These are phyloP conservation scores for Peromyscus melanophrys DNA, from an alignment of 2,797 vertebrate species.

Conservation along the genomic window DNA sequence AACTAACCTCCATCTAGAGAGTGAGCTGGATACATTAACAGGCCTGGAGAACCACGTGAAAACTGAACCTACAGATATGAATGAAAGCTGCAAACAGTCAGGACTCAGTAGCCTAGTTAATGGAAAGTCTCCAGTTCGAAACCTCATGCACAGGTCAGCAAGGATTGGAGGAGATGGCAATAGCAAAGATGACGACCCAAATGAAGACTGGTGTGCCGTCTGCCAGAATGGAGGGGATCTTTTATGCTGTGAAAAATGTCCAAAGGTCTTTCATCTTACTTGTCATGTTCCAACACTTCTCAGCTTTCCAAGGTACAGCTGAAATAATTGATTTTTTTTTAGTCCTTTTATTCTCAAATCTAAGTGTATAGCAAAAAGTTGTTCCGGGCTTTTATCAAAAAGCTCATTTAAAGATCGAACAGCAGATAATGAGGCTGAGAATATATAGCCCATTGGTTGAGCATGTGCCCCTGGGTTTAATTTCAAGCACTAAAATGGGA, in stretches of 20 bases:
- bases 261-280: constrained; percentile 99
- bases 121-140: constrained; percentile 91
- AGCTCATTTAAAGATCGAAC: neutral
- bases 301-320: constrained; percentile 93
- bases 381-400: neutral
- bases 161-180: constrained; percentile 87
- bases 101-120: constrained; percentile 91
- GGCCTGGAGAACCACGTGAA: constrained; percentile 95
- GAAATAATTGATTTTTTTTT: neutral
- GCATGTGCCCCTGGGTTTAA: neutral
- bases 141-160: constrained; percentile 89
- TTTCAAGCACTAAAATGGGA: neutral
- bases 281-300: constrained; percentile 98
- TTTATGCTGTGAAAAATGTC: constrained; percentile 98
- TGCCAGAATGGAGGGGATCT: constrained; percentile 99
- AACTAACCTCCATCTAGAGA: constrained; percentile 91
- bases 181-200: constrained; percentile 97
- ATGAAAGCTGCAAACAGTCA: constrained; percentile 91
- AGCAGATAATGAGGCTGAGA: neutral
- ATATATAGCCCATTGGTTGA: neutral
- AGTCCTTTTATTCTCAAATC: constrained; percentile 21
- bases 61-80: constrained; percentile 92
- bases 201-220: constrained; percentile 99
- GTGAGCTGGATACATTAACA: constrained; percentile 90
- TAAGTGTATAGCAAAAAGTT: neutral